These are phyloP conservation scores for Leucophenga varia DNA, from an alignment of 1,140 invertebrate genomes.

Conservation along the genomic window DNA sequence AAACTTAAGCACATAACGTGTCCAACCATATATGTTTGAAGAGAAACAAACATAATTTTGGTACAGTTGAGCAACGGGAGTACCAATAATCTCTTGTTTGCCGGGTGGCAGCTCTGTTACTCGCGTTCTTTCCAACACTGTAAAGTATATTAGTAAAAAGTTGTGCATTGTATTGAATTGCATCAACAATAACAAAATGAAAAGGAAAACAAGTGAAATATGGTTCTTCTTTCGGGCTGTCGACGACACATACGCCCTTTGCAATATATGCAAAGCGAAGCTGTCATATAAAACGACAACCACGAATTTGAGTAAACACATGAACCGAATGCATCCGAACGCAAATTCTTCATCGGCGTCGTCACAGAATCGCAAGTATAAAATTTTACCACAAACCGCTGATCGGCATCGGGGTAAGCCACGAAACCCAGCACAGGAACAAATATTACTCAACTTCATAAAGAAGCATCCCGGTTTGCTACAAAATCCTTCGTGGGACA, in stretches of 20 bases:
- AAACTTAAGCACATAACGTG: no score
- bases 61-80: no score
- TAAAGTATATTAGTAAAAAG: no score
- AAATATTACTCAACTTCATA: conserved; percentile 33
- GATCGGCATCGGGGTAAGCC: conserved; percentile 35
- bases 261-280: conserved; percentile 42
- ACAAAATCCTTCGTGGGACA: conserved; percentile 39
- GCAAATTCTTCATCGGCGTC: conserved; percentile 14
- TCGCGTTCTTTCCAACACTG: no score
- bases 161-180: conserved; percentile 14
- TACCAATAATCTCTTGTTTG: no score
- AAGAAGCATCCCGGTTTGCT: conserved; percentile 33
- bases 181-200: conserved; percentile 25
- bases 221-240: conserved; percentile 39
- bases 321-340: conserved; percentile 41
- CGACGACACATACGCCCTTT: conserved; percentile 36
- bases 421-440: conserved; percentile 30
- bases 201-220: conserved; percentile 38
- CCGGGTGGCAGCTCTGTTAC: no score
- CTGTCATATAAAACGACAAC: conserved; percentile 41
- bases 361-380: conserved; percentile 23
- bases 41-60: no score
- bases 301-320: conserved; percentile 40
- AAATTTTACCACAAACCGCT: conserved; percentile 12
- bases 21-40: no score